Base-by-base conservation (phyloP, 2,888 invertebrate genomes). In the Anticlea derivata region DNA sequence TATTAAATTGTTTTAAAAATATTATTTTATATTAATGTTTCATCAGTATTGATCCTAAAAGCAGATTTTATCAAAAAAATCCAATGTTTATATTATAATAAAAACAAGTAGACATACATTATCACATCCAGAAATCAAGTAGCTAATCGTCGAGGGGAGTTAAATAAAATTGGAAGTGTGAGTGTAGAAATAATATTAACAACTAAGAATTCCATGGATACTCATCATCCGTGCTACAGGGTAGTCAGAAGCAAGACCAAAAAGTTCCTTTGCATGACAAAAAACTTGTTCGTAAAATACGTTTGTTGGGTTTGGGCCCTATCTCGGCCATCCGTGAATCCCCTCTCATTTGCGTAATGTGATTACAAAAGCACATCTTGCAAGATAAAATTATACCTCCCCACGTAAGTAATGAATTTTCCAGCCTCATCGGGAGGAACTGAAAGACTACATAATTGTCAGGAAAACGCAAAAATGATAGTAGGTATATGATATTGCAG, bases 361-460 rank as follows among this genome's bases (percentile, higher is more conserved):
- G 86, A 88, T 88, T 88, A 88, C 88, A 87, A 88, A 87, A 86
- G 88, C 85, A 88, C 86, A 88, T 88, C 87, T 80, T 83, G 79
- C 65, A 80, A 84, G 87, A 86, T 87, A 87, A 87, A 86, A 86
- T 82, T 77, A 75, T 69, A 78, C 81, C 80, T 86, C 77, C 78
- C 79, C 80, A 80, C 80, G 80, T 84, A 85, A 87, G 87, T 88
- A 87, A 88, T 87, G 86, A 87, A 86, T 85, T 85, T 78, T 68
- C 65, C 76, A 77, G 77, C 74, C 74, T 77, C 75, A 76, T 80
- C 75, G 64, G n/a, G 72, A 72, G 71, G 66, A 73, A 68, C 69
- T 74, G 69, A 75, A 71, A 74, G 72, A 72, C 70, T 77, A 34
- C 78, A 77, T 83, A 78, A 82, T 80, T 78, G 75, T 75, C 68